These are phyloP conservation scores for Glandiceps talaboti DNA, from an alignment of 53 echinoderm and acorn worm species.

Conservation along the genomic window DNA sequence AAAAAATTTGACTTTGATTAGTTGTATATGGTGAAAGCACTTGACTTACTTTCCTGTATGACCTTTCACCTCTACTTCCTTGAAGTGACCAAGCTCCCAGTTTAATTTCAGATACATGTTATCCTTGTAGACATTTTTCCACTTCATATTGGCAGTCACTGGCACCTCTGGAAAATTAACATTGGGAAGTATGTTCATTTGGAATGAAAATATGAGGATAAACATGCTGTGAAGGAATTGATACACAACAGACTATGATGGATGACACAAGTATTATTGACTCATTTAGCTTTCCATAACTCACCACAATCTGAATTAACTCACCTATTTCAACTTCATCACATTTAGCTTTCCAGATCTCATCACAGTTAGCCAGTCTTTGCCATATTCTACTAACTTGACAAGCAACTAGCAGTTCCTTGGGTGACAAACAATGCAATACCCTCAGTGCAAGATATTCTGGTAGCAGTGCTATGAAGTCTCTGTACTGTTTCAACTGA, in stretches of 20 bases:
- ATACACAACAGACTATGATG: no score
- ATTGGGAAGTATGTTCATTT: no score
- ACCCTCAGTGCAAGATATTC: slow-evolving; percentile 58
- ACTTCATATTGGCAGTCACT: slow-evolving; percentile 33
- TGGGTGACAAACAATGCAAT: slow-evolving; percentile 57
- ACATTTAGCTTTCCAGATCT: slow-evolving; percentile 91
- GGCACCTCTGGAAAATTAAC: slow-evolving; percentile 85
- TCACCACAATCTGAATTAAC: slow-evolving; percentile 6
- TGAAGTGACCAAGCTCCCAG: slow-evolving; percentile 73
- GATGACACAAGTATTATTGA: no score
- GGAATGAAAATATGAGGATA: no score
- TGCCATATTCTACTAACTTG: slow-evolving; percentile 72
- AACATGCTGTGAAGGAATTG: no score
- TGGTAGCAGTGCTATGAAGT: slow-evolving; percentile 71
- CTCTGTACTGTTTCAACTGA: slow-evolving; percentile 81
- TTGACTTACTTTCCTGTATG: slow-evolving; percentile 79
- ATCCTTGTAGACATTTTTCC: slow-evolving; percentile 87
- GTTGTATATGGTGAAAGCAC: no score
- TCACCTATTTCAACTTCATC: slow-evolving; percentile 68
- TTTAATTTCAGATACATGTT: slow-evolving; percentile 70
- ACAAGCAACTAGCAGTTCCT: slow-evolving; percentile 54
- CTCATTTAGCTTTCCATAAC: no score
- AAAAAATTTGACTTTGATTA: no score
- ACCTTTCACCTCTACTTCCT: slow-evolving; percentile 73
- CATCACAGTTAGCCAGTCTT: slow-evolving; percentile 55